Conservation (phyloP, 2,888 invertebrate genomes). For the Andrena haemorrhoa region DNA sequence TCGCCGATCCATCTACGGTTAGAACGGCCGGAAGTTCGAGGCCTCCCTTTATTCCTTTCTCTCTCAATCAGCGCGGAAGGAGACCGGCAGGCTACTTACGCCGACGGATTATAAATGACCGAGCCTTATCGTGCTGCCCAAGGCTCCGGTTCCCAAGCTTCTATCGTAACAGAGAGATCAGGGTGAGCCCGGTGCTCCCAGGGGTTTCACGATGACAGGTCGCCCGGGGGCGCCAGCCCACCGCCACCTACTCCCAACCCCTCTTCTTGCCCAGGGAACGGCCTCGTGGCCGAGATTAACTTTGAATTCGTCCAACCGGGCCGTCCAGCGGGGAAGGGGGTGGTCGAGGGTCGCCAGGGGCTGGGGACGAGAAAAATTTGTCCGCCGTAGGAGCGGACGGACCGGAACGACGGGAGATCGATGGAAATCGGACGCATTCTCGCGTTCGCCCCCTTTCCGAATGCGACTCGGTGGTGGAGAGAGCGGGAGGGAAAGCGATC, state of each 20-base stretch:
- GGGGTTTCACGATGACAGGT: conserved; percentile 81
- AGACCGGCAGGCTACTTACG: conserved; percentile 72
- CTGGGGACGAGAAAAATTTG: conserved; percentile 73
- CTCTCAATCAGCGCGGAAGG: conserved; percentile 63
- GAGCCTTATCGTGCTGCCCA: conserved; percentile 80
- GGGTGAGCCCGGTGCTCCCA: conserved; percentile 75
- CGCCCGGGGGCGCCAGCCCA: conserved; percentile 69
- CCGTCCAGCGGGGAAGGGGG: conserved; percentile 40
- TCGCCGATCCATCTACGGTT: conserved; percentile 61
- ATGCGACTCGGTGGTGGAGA: conserved; percentile 20
- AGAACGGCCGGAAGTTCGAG: conserved; percentile 63
- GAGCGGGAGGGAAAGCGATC: conserved; percentile 44
- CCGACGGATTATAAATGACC: conserved; percentile 82
- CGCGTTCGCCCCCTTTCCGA: conserved; percentile 23
- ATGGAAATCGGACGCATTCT: conserved; percentile 69
- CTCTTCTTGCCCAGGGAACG: conserved; percentile 55
- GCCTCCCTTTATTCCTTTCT: conserved; percentile 63
- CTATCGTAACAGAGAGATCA: conserved; percentile 82
- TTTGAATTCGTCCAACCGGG: conserved; percentile 71
- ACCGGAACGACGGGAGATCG: conserved; percentile 74
- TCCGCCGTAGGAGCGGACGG: conserved; percentile 69
- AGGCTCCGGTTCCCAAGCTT: conserved; percentile 77
- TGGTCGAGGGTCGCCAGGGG: conserved; percentile 33
- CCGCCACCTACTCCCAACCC: conserved; percentile 33
- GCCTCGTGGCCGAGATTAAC: conserved; percentile 79